Conservation (phyloP, 2,888 invertebrate genomes). For the Patella depressa region DNA sequence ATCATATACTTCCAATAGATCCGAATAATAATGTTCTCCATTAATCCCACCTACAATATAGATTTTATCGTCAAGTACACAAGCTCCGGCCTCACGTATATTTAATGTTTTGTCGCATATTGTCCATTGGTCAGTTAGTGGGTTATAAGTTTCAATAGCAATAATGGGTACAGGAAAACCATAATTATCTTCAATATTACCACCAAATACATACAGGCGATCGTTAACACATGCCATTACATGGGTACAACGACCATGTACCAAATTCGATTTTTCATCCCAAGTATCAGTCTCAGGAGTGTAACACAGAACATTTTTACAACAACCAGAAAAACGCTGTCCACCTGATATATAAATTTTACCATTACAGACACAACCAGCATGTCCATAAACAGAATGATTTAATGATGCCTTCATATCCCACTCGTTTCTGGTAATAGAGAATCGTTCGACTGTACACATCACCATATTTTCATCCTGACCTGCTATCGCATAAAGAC, state of each 20-base stretch:
- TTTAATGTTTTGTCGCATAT: slow-evolving; percentile 59
- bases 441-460: slow-evolving; percentile 67
- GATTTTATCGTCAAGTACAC: slow-evolving; percentile 58
- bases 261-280: slow-evolving; percentile 63
- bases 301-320: slow-evolving; percentile 62
- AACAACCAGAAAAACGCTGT: slow-evolving; percentile 67
- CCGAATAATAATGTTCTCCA: slow-evolving; percentile 67
- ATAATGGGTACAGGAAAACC: slow-evolving; percentile 67
- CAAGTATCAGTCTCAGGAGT: slow-evolving; percentile 59
- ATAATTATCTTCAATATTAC: slow-evolving; percentile 67
- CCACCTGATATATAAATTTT: slow-evolving; percentile 68
- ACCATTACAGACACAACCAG: slow-evolving; percentile 60
- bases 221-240: slow-evolving; percentile 58
- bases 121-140: slow-evolving; percentile 63
- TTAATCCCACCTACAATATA: slow-evolving; percentile 69
- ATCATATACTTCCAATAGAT: slow-evolving; percentile 62
- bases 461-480: slow-evolving; percentile 71
- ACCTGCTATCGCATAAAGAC: slow-evolving; percentile 65
- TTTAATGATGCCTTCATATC: slow-evolving; percentile 59
- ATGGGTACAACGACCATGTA: slow-evolving; percentile 64
- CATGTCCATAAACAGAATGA: slow-evolving; percentile 66
- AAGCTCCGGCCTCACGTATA: slow-evolving; percentile 67
- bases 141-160: slow-evolving; percentile 62
- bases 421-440: slow-evolving; percentile 68
- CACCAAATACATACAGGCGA: slow-evolving; percentile 66